These are phyloP conservation scores for Euclidia mi DNA, from an alignment of 2,888 invertebrate species.

Conservation along the genomic window DNA sequence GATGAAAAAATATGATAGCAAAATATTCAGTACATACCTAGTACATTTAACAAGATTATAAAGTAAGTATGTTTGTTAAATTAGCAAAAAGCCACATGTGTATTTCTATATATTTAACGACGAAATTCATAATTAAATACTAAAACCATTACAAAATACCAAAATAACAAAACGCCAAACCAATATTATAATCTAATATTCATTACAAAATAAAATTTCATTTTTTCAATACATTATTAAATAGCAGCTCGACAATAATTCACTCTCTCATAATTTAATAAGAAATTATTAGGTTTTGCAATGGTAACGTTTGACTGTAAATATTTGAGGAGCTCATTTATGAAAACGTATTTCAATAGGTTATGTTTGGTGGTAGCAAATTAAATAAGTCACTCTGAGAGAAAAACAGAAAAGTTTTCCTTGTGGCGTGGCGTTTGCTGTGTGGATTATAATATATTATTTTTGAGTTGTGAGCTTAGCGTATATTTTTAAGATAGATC, in stretches of 20 bases:
- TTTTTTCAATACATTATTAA: constrained; percentile 12
- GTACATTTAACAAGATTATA: too few relatives aligned
- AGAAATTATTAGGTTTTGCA: constrained; percentile 28
- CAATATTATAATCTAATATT: too few relatives aligned
- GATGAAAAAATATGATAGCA: too few relatives aligned
- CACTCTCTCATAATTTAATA: constrained; percentile 30
- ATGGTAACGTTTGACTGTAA: constrained; percentile 17
- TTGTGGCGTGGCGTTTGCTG: constrained; percentile 8
- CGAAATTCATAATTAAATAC: too few relatives aligned
- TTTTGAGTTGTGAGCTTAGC: too few relatives aligned
- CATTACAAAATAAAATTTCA: not conserved
- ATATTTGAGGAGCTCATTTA: constrained; percentile 38
- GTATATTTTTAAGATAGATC: too few relatives aligned
- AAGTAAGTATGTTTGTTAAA: too few relatives aligned
- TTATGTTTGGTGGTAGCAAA: constrained; percentile 27
- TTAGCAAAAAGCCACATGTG: too few relatives aligned
- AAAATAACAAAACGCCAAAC: too few relatives aligned
- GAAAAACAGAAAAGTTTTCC: constrained; percentile 32
- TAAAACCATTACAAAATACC: too few relatives aligned
- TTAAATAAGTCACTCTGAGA: constrained; percentile 36
- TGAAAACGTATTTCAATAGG: constrained; percentile 38
- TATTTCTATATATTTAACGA: too few relatives aligned
- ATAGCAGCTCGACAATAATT: constrained; percentile 20
- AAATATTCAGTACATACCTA: too few relatives aligned
- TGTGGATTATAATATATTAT: not conserved